Evolutionary conservation across 2,113 vertebrate species (phyloP), one percentile per base, ranked within the genome.

Genomic region (Phyllostomus hastatus): DNA sequence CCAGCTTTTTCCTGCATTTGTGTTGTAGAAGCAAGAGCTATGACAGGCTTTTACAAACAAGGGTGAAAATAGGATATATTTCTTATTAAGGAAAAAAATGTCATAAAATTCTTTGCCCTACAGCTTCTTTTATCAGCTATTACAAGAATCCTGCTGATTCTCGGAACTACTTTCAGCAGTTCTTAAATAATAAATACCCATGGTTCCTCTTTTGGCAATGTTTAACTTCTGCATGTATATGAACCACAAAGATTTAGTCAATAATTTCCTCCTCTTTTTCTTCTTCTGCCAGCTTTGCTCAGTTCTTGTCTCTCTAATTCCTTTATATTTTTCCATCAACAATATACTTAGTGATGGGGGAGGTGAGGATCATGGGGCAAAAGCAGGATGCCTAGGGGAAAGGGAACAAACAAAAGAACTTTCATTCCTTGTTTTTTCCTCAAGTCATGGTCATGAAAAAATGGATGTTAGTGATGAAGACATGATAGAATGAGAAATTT

Each of bases 241-340:
- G 73, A 90, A 82, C 43, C 19, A 50, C 24, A 70, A 1, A 41
- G 57, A 59, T 96, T 91, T 10, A 84, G 54, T 69, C 2, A 57
- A 2, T 93, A 28, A 88, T 95, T 97, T 95, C 24, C 78, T 46
- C 76, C 91, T 96, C 64, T 91, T 91, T 79, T 35, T 31, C 20
- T 73, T 38, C 43, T 72, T 80, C 59, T 83, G 19, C 28, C 70
- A 86, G 2, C 33, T 83, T 91, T 86, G 76, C 28, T 88, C 10
- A 12, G 1, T 82, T 33, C 76, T 84, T 81, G 0, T 46, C 35
- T 76, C 35, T 81, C 41, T 69, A 81, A 59, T 41, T 86, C 41
- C 28, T 88, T 66, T 92, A 88, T 52, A 15, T 89, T 92, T 83
- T 70, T n/a, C 20, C n/a, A 54, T 52, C 33, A 66, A 50, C n/a